Percentiles rank a stretch among this genome's conserved stretches.
Conservation (phyloP, 2,888 invertebrate genomes). For the Eilema sororculum region DNA sequence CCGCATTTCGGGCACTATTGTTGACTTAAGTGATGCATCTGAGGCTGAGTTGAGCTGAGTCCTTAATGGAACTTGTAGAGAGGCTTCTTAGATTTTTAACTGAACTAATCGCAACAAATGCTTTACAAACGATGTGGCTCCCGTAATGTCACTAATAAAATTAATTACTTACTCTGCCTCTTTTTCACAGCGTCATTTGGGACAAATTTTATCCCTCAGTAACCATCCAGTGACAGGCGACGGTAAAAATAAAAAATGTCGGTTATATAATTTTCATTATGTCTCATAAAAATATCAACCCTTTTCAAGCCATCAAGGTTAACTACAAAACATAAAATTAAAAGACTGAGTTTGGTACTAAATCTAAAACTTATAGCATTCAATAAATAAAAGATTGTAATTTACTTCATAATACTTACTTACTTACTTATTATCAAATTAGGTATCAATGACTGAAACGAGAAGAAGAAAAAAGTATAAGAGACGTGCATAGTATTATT, state of each 20-base stretch:
- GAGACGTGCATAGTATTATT: too few relatives aligned
- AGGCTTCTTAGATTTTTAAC: too few relatives aligned
- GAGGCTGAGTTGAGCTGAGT: too few relatives aligned
- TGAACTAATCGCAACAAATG: not conserved
- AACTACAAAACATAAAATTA: not conserved
- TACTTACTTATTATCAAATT: too few relatives aligned
- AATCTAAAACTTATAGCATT: not conserved
- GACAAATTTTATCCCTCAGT: conserved; percentile 2
- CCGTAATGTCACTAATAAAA: not conserved
- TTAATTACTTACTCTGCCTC: not conserved
- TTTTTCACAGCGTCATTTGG: not conserved
- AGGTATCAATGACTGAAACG: too few relatives aligned
- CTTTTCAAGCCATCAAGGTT: not conserved
- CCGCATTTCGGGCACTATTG: too few relatives aligned
- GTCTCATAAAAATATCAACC: not conserved
- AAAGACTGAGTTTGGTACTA: not conserved
- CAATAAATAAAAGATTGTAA: not conserved
- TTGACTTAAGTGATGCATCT: too few relatives aligned
- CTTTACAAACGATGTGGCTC: not conserved
- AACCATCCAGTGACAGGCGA: conserved; percentile 1
- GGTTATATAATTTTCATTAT: conserved; percentile 1
- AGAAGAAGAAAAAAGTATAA: too few relatives aligned
- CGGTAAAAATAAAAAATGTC: not conserved
- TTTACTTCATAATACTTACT: not conserved
- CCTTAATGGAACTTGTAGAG: too few relatives aligned